A percentile compares a stretch with the other conserved stretches of the same genome.
Conservation (phyloP, 2,888 invertebrate species). For the Caenorhabditis panamensis region DNA sequence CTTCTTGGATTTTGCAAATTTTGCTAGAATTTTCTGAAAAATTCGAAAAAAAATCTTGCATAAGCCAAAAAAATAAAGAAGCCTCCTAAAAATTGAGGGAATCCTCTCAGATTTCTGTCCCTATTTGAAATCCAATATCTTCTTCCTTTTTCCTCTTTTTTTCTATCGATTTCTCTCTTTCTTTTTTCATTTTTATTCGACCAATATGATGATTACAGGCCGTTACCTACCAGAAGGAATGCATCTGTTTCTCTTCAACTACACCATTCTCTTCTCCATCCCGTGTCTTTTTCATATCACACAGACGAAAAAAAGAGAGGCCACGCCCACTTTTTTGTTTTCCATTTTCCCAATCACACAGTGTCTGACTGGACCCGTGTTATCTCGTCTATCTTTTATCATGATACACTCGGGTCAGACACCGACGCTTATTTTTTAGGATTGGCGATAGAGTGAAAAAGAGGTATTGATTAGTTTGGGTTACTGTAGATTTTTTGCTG, state of each 20-base stretch:
- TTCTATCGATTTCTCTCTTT: slow-evolving; percentile 1
- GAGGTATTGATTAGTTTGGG: too few species aligned
- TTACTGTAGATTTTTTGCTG: too few species aligned
- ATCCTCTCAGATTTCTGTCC: slow-evolving; percentile 13
- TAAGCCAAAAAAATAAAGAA: too few species aligned
- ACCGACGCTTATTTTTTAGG: too few species aligned
- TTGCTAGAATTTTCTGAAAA: too few species aligned
- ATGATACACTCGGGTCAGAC: too few species aligned
- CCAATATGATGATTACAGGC: neutral
- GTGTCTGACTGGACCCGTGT: too few species aligned
- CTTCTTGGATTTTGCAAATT: too few species aligned
- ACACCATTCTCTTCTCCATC: slow-evolving; percentile 11
- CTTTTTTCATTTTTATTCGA: neutral
- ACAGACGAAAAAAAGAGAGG: too few species aligned
- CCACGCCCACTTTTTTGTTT: slow-evolving; percentile 36
- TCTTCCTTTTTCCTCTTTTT: slow-evolving; percentile 22
- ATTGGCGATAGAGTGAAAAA: too few species aligned
- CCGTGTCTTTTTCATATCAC: too few species aligned
- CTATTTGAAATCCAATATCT: slow-evolving; percentile 1
- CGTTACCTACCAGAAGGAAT: neutral
- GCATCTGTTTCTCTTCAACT: slow-evolving; percentile 21
- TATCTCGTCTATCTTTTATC: too few species aligned
- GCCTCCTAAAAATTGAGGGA: slow-evolving; percentile 31
- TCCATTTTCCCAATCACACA: neutral
- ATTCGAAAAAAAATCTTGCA: neutral